These are phyloP conservation scores for Sebastes alutus DNA, from an alignment of 2,797 vertebrate genomes.

Conservation along the genomic window DNA sequence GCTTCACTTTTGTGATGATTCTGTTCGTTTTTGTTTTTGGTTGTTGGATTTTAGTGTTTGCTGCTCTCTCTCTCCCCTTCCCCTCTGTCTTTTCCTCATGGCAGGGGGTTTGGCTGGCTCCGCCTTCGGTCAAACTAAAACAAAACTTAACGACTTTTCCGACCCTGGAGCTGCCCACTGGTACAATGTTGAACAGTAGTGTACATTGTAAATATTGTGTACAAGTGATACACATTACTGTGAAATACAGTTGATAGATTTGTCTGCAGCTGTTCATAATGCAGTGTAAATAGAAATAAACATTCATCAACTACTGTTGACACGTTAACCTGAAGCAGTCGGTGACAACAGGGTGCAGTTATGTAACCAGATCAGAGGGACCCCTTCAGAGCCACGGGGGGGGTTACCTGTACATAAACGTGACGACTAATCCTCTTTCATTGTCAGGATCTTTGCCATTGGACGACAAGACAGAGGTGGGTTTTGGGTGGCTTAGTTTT, in stretches of 20 bases:
- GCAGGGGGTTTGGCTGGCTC: too few relatives aligned
- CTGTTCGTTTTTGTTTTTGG: too few relatives aligned
- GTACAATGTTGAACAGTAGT: not conserved
- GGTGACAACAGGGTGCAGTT: not conserved
- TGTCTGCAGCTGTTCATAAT: not conserved
- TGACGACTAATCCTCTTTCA: not conserved
- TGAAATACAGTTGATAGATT: not conserved
- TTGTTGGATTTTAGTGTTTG: too few relatives aligned
- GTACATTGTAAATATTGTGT: not conserved
- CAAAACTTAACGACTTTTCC: too few relatives aligned
- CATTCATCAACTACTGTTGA: not conserved
- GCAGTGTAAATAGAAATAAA: not conserved
- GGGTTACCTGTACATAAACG: not conserved
- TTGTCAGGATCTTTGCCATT: not conserved
- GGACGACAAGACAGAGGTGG: not conserved
- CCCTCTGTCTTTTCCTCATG: too few relatives aligned
- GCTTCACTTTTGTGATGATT: too few relatives aligned
- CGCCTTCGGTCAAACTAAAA: too few relatives aligned
- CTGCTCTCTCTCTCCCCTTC: too few relatives aligned
- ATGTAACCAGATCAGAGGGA: not conserved
- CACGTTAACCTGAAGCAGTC: not conserved
- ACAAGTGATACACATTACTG: not conserved
- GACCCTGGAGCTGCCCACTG: too few relatives aligned
- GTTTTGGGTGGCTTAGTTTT: not conserved
- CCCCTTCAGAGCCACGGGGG: not conserved